phyloP scores from a whole-genome alignment of 2,113 vertebrate species.

The Gallinago jamesoni region DNA sequence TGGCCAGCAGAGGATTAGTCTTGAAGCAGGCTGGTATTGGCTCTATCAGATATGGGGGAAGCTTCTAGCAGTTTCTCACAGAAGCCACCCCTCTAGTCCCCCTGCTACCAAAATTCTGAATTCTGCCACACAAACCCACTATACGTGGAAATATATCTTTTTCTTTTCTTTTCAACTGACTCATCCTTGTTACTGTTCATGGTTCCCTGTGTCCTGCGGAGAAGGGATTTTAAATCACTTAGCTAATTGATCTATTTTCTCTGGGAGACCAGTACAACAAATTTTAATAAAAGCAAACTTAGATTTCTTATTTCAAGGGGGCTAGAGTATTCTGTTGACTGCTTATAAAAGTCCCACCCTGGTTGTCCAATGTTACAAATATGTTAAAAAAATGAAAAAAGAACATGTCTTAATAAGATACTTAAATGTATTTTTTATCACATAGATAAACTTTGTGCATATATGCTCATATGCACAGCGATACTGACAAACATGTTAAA shows the following conservation, averaged over 20 bases:
- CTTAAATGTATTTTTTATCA: not conserved
- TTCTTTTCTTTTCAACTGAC: not conserved
- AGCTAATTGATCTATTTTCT: not conserved
- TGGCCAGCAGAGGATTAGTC: not conserved
- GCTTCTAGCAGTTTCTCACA: not conserved
- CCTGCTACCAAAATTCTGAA: not conserved
- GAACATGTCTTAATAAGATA: not conserved
- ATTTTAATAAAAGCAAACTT: not conserved
- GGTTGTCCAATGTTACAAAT: not conserved
- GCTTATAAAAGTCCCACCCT: not conserved
- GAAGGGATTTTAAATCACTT: not conserved
- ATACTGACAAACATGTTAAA: not conserved
- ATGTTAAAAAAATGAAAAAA: not conserved
- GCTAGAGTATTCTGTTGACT: not conserved
- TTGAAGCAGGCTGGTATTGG: not conserved
- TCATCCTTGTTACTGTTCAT: not conserved
- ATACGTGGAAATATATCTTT: not conserved
- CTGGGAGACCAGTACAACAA: not conserved
- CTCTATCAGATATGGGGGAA: not conserved
- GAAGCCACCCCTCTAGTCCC: not conserved
- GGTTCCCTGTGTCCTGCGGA: not conserved
- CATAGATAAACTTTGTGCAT: not conserved
- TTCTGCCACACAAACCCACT: not conserved
- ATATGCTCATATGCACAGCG: not conserved
- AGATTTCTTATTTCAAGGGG: not conserved